Evolutionary conservation across 2,113 vertebrate species (phyloP).

Genomic region (Phyllostomus discolor): DNA sequence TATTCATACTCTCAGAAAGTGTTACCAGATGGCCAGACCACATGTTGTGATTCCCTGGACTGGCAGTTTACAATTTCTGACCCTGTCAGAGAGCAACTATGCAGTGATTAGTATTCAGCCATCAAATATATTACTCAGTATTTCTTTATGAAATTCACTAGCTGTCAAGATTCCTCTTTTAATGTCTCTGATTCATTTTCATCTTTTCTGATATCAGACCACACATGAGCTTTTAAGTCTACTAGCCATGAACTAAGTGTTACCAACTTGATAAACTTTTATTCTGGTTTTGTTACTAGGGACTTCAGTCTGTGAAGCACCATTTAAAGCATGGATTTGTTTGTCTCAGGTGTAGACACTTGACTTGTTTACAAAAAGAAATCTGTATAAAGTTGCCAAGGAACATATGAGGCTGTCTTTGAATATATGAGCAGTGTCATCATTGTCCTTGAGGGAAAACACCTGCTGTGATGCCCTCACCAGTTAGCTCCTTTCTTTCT

Average conservation of each 20-base stretch:
- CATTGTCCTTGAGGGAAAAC: conserved; percentile 39
- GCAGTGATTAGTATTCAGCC: conserved; percentile 47
- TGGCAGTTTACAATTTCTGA: conserved; percentile 22
- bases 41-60: conserved; percentile 29
- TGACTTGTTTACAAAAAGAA: conserved; percentile 44
- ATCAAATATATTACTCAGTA: conserved; percentile 47
- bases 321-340: background rate
- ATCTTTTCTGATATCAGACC: conserved; percentile 35
- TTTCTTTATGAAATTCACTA: conserved; percentile 17
- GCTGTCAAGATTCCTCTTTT: conserved; percentile 2
- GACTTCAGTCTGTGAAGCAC: background rate
- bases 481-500: conserved; percentile 35
- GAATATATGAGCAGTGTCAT: conserved; percentile 10
- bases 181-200: conserved; percentile 6
- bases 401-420: background rate
- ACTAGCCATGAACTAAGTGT: background rate
- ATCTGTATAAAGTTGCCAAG: background rate
- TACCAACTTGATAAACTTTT: conserved; percentile 38
- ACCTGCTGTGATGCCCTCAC: conserved; percentile 59
- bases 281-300: conserved; percentile 13
- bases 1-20: background rate
- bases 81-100: conserved; percentile 37
- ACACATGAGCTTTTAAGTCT: conserved; percentile 19
- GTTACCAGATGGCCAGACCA: conserved; percentile 51
- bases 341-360: background rate